Conservation (phyloP, 2,113 vertebrate genomes). For the Thinocorus orbignyianus region DNA sequence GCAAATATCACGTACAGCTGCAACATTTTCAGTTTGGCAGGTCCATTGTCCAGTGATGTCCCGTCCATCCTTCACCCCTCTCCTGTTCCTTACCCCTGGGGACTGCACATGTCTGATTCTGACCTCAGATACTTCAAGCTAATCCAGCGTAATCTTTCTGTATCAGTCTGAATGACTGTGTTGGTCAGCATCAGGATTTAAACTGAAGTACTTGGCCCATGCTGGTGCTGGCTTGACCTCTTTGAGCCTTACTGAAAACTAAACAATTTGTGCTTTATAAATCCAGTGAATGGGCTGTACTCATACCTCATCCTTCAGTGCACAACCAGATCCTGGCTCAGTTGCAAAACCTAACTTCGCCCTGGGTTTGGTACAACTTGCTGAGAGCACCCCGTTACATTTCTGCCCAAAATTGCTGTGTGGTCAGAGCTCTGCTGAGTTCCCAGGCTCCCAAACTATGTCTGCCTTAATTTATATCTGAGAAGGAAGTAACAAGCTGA, state of each 20-base stretch:
- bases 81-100: neutral
- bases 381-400: neutral
- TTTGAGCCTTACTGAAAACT: conserved; percentile 17
- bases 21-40: neutral
- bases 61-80: neutral
- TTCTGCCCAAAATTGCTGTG: neutral
- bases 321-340: neutral
- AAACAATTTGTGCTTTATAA: conserved; percentile 52
- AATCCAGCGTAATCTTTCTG: neutral
- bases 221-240: neutral
- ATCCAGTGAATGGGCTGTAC: conserved; percentile 16
- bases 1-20: neutral
- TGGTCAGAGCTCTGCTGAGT: neutral
- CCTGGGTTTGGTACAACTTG: neutral
- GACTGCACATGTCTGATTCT: neutral
- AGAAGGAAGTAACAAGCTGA: neutral
- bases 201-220: conserved; percentile 23
- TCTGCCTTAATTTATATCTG: neutral
- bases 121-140: conserved; percentile 17
- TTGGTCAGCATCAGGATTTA: conserved; percentile 37
- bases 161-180: neutral
- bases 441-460: neutral
- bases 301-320: neutral
- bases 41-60: neutral
- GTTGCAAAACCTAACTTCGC: neutral